These are phyloP conservation scores for Drepana falcataria DNA, from an alignment of 2,888 invertebrate species.

Conservation along the genomic window DNA sequence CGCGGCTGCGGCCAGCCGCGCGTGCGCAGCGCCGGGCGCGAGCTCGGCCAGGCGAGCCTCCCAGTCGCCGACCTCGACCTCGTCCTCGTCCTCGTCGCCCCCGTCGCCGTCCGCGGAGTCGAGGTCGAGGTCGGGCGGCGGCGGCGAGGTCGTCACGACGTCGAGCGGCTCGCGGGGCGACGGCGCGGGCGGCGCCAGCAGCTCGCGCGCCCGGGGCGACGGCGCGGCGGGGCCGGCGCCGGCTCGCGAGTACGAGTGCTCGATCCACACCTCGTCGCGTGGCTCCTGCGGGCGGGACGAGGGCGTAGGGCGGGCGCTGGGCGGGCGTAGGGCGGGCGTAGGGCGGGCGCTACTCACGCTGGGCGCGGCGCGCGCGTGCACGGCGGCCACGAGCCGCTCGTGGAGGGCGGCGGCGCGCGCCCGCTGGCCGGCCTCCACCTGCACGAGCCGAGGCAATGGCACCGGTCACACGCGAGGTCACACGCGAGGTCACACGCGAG, in stretches of 20 bases:
- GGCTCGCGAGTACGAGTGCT: constrained; percentile 23
- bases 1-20: constrained; percentile 34
- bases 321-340: constrained; percentile 50
- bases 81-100: constrained; percentile 9
- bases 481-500: too few relatives aligned
- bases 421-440: too few relatives aligned
- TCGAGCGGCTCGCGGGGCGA: constrained; percentile 14
- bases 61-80: constrained; percentile 30
- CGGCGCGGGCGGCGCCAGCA: constrained; percentile 10
- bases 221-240: constrained; percentile 16
- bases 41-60: constrained; percentile 35
- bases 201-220: constrained; percentile 9
- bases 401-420: constrained; percentile 30
- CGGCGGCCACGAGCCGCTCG: constrained; percentile 56
- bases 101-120: constrained; percentile 10
- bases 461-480: too few relatives aligned
- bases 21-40: constrained; percentile 39
- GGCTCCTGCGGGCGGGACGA: constrained; percentile 1
- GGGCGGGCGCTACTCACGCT: constrained; percentile 38
- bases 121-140: constrained; percentile 14
- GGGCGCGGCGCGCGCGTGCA: constrained; percentile 39
- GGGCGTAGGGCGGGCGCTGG: constrained; percentile 35
- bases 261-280: constrained; percentile 23
- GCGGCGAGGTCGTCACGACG: constrained; percentile 7
- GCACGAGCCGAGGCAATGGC: too few relatives aligned